These are phyloP conservation scores for Saturnia japonica DNA, from an alignment of 2,888 invertebrate genomes.

Conservation along the genomic window DNA sequence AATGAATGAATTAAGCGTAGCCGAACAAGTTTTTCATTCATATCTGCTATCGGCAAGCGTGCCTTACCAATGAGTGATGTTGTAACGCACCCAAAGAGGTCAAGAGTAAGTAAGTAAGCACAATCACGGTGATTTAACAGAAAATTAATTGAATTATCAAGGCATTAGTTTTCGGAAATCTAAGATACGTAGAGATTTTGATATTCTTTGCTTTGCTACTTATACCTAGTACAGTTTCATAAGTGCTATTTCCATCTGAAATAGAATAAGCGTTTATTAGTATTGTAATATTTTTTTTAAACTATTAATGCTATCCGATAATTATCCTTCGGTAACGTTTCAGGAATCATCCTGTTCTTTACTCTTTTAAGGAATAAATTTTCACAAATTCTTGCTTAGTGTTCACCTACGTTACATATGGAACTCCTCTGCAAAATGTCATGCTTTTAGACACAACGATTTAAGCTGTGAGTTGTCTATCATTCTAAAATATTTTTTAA, in stretches of 20 bases:
- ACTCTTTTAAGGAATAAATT: no score
- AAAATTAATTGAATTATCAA: background rate
- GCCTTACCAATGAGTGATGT: background rate
- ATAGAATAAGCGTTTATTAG: background rate
- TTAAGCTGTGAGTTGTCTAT: no score
- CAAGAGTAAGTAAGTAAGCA: background rate
- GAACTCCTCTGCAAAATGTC: no score
- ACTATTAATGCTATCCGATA: no score
- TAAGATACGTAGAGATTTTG: background rate
- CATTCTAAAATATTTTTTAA: no score
- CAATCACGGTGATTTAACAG: background rate
- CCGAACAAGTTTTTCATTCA: slow-evolving; percentile 7
- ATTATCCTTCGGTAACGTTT: no score
- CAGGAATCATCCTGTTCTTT: no score
- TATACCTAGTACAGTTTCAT: background rate
- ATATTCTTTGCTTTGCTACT: background rate
- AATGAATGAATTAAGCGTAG: background rate
- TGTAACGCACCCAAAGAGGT: background rate
- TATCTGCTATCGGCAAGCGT: background rate
- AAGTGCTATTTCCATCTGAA: background rate
- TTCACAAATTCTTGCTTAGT: no score
- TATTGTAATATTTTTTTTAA: background rate
- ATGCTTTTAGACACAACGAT: no score
- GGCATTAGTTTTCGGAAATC: background rate
- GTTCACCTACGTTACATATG: no score